Evolutionary conservation across 2,797 vertebrate genomes (phyloP).

Genomic region (Graptemys geographica): DNA sequence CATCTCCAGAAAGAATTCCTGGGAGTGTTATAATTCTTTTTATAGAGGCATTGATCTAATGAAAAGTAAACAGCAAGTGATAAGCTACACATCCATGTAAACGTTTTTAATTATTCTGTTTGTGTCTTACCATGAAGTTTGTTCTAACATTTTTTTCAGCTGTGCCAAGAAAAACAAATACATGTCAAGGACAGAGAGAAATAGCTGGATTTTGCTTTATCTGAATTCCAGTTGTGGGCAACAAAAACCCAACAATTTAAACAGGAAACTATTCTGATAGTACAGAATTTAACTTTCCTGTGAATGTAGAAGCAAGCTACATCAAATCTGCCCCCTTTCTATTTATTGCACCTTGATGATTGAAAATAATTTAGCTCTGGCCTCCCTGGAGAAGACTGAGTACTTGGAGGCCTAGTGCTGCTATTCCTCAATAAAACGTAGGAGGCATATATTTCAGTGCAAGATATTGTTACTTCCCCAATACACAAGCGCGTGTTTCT

Average conservation of each 20-base stretch:
- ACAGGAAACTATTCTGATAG: constrained; percentile 42
- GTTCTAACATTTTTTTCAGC: constrained; percentile 42
- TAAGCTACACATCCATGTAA: neutral
- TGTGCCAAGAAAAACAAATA: constrained; percentile 55
- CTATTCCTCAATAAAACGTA: neutral
- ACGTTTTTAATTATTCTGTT: constrained; percentile 42
- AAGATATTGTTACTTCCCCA: neutral
- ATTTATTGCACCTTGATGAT: neutral
- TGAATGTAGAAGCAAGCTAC: neutral
- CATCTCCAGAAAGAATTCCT: neutral
- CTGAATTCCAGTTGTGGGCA: constrained; percentile 55
- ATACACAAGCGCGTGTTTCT: neutral
- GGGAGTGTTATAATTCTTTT: fast-evolving
- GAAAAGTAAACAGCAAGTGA: neutral
- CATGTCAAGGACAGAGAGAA: constrained; percentile 51
- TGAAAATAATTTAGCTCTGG: neutral
- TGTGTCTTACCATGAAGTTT: neutral
- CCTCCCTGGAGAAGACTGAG: neutral
- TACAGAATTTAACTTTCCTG: constrained; percentile 35
- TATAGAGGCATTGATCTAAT: neutral
- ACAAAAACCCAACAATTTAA: neutral
- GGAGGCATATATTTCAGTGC: neutral
- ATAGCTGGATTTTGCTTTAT: constrained; percentile 34
- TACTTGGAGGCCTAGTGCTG: neutral
- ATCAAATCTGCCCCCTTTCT: neutral